These are phyloP conservation scores for Lateolabrax maculatus DNA, from an alignment of 2,797 vertebrate genomes.

Conservation along the genomic window DNA sequence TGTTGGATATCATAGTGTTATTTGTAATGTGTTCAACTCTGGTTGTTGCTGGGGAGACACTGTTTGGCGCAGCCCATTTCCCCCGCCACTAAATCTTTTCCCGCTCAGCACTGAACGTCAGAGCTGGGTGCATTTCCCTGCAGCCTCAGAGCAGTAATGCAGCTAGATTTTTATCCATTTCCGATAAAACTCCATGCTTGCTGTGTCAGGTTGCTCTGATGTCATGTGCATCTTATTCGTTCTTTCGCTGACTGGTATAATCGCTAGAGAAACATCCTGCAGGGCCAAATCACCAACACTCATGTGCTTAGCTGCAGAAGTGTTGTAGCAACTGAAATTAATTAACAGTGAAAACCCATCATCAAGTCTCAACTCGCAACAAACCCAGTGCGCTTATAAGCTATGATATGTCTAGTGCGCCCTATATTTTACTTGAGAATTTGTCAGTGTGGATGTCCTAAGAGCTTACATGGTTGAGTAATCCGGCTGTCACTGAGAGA, in stretches of 20 bases:
- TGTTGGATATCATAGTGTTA: constrained; percentile 52
- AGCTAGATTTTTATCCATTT: constrained; percentile 61
- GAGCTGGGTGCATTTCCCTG: constrained; percentile 44
- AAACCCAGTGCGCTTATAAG: constrained; percentile 51
- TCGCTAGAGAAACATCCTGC: constrained; percentile 44
- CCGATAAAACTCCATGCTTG: constrained; percentile 46
- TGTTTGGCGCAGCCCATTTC: constrained; percentile 59
- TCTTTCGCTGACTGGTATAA: constrained; percentile 29
- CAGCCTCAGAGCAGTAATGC: constrained; percentile 40
- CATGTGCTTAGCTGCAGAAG: constrained; percentile 35
- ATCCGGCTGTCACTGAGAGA: constrained; percentile 71
- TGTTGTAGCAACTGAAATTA: constrained; percentile 60
- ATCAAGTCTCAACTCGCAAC: constrained; percentile 52
- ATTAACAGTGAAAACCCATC: constrained; percentile 58
- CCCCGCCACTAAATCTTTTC: constrained; percentile 56
- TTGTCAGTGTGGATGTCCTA: constrained; percentile 65
- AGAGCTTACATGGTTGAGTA: constrained; percentile 64
- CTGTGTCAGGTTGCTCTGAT: constrained; percentile 64
- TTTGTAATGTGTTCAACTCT: constrained; percentile 63
- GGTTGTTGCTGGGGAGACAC: constrained; percentile 66
- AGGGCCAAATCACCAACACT: constrained; percentile 40
- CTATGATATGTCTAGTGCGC: constrained; percentile 32
- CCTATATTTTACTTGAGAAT: constrained; percentile 56
- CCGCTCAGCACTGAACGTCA: constrained; percentile 33
- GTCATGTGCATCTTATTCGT: constrained; percentile 49